These are phyloP conservation scores for Yponomeuta malinellus DNA, from an alignment of 2,888 invertebrate genomes.

Conservation along the genomic window DNA sequence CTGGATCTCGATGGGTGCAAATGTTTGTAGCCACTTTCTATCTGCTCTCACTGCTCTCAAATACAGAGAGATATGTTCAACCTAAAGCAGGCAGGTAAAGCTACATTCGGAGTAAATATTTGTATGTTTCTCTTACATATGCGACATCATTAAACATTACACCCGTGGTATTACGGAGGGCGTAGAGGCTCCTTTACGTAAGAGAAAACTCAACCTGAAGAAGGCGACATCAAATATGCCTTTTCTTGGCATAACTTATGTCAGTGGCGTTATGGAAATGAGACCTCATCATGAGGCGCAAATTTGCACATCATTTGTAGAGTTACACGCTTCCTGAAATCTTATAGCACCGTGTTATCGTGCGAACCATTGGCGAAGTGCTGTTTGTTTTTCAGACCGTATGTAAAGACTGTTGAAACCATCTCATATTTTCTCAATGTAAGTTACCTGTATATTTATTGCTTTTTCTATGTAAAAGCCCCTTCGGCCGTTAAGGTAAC, in stretches of 20 bases:
- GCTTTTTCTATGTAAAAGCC: no score
- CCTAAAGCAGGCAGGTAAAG: no score
- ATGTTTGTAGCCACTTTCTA: conserved; percentile 6
- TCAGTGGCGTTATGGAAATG: conserved; percentile 34
- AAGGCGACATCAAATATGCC: conserved; percentile 27
- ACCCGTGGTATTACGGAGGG: not conserved
- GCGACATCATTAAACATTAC: not conserved
- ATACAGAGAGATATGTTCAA: no score
- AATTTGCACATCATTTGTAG: conserved; percentile 37
- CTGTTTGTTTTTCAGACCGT: conserved; percentile 2
- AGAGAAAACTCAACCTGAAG: not conserved
- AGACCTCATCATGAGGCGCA: conserved; percentile 27
- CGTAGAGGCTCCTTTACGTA: not conserved
- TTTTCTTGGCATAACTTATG: conserved; percentile 27
- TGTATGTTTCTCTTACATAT: not conserved
- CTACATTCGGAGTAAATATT: no score
- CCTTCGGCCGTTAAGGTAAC: no score
- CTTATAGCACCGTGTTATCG: conserved; percentile 15
- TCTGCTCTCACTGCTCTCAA: not conserved
- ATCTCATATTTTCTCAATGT: not conserved
- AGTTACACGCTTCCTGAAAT: conserved; percentile 31
- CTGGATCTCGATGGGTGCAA: conserved; percentile 2
- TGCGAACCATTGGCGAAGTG: not conserved
- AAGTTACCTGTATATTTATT: not conserved
- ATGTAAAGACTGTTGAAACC: not conserved